Base-by-base conservation (phyloP, 2,888 invertebrate species). In the Ferrisia virgata region DNA sequence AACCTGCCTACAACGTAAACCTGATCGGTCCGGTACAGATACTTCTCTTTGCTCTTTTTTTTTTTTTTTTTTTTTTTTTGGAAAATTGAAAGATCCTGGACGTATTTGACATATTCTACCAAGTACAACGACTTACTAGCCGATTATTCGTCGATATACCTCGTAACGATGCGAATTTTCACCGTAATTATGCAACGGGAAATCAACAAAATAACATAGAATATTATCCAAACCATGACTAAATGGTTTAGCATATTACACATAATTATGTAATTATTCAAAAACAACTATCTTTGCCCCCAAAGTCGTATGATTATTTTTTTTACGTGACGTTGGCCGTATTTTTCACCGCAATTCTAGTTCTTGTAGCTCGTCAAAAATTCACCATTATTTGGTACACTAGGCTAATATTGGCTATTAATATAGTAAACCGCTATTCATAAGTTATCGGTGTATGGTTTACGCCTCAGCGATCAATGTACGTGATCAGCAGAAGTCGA, bases 111-210 rank as follows among this genome's bases (percentile, higher is more conserved):
- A 36, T 76, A 1, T 53, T 9, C 22, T 6, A 22, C 8, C 22
- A 36, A n/a, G 36, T 53, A 53, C 5, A 36, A 36, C 22, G 47
- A 47, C 6, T 47, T n/a, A 13, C 4, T 58, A 58, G 15, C 25
- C 31, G 28, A 33, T 33, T 31, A 72, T 72, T 33, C n/a, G n/a
- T 18, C n/a, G 1, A 25, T 2, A n/a, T n/a, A 33, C 18, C 72
- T 76, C 36, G 36, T 76, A 64, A 76, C 72, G 72, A 47, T 76
- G 53, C 53, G 76, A 39, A 83, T 83, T 83, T 83, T 83, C 83
- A 76, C 83, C 76, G 76, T 83, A 83, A 83, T 83, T 83, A 83
- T 83, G 83, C 83, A 83, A 83, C 83, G 83, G 53, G 83, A 83
- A 83, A 83, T 83, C 83, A 83, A 47, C 40, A 33, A 40, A 76